These are phyloP conservation scores for Aphelinus certus DNA, from an alignment of 1,140 invertebrate species.

Conservation along the genomic window DNA sequence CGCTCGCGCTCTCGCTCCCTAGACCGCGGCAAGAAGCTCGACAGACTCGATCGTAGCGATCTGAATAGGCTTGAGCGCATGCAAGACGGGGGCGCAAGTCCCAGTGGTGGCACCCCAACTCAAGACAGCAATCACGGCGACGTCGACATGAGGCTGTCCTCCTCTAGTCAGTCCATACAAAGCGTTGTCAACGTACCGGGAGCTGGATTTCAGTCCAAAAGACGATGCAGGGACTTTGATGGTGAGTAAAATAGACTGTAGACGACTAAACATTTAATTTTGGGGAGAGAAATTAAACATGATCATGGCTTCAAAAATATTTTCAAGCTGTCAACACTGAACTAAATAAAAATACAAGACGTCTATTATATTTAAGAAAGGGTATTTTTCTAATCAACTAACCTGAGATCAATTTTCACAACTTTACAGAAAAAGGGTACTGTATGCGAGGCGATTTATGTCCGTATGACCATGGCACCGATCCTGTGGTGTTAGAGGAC, in stretches of 20 bases:
- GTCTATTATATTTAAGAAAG: background rate
- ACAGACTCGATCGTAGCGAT: slow-evolving; percentile 56
- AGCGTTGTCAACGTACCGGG: slow-evolving; percentile 64
- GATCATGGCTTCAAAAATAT: too few species aligned
- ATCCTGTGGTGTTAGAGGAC: slow-evolving; percentile 93
- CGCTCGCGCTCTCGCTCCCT: slow-evolving; percentile 59
- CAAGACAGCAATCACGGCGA: slow-evolving; percentile 73
- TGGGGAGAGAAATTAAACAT: too few species aligned
- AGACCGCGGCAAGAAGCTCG: slow-evolving; percentile 56
- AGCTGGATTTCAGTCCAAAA: slow-evolving; percentile 65
- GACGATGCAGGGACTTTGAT: slow-evolving; percentile 78
- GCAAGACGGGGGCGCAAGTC: slow-evolving; percentile 50
- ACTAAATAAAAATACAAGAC: too few species aligned
- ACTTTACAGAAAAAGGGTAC: slow-evolving; percentile 84
- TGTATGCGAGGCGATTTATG: slow-evolving; percentile 96
- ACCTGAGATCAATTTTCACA: too few species aligned
- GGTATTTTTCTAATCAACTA: too few species aligned
- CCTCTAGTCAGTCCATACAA: slow-evolving; percentile 68
- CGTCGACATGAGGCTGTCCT: slow-evolving; percentile 68
- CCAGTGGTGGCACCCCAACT: slow-evolving; percentile 66
- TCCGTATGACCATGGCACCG: slow-evolving; percentile 93
- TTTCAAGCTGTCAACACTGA: too few species aligned
- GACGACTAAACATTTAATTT: too few species aligned
- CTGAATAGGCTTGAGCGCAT: slow-evolving; percentile 51
- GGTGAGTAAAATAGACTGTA: slow-evolving; percentile 61